These are phyloP conservation scores for Antheraea pernyi DNA, from an alignment of 1,140 invertebrate species.

Conservation along the genomic window DNA sequence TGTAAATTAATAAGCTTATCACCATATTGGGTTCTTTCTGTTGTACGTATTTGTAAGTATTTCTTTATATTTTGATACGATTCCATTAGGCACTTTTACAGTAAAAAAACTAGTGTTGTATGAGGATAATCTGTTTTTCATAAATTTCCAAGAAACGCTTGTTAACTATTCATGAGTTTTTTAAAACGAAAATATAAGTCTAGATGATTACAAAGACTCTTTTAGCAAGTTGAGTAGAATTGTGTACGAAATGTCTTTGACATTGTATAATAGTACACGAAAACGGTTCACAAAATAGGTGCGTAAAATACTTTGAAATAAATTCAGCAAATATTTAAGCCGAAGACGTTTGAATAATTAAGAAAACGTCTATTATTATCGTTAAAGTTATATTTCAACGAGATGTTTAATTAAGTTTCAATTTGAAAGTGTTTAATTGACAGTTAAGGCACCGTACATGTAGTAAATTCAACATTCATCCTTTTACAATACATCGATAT, in stretches of 20 bases:
- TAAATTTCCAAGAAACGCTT: no score
- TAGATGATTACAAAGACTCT: background rate
- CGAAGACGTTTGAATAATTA: background rate
- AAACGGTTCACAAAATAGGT: background rate
- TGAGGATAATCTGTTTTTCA: no score
- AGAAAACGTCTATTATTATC: background rate
- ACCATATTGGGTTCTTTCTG: no score
- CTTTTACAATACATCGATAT: no score
- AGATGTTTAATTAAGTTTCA: background rate
- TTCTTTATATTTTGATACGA: no score
- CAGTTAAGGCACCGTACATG: background rate
- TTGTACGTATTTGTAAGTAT: no score
- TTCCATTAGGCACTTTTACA: no score
- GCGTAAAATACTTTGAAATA: background rate
- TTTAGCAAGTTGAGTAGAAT: background rate
- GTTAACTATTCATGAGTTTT: no score
- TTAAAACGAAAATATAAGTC: no score
- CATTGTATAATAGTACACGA: background rate
- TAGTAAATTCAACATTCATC: background rate
- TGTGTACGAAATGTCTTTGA: background rate
- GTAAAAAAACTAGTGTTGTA: no score
- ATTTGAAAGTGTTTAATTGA: background rate
- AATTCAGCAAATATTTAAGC: constrained; percentile 1
- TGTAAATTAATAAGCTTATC: no score
- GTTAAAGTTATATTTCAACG: background rate